Percentiles rank a stretch among this genome's conserved stretches.
Evolutionary conservation across 92 coral and sea anemone species (phyloP).

Genomic region (Nematostella vectensis): DNA sequence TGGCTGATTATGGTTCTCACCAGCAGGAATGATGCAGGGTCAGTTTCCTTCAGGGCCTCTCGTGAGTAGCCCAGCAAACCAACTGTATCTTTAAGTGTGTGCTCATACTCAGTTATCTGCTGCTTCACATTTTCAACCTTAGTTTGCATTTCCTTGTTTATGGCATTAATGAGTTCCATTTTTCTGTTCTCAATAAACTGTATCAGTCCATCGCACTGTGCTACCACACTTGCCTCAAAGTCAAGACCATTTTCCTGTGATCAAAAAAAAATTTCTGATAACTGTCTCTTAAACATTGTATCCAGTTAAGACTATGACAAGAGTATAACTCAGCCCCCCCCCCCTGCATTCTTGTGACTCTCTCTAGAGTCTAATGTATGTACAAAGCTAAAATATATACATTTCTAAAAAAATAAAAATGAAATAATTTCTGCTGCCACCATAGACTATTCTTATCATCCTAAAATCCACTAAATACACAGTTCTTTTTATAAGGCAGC

Average conservation of each 20-base stretch:
- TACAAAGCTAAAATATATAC: too few relatives aligned
- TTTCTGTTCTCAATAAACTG: constrained; percentile 72
- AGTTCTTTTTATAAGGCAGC: too few relatives aligned
- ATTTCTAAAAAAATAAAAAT: too few relatives aligned
- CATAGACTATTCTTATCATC: too few relatives aligned
- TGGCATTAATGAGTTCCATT: constrained; percentile 63
- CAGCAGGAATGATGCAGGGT: constrained; percentile 89
- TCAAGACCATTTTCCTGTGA: constrained; percentile 91
- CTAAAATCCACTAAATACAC: too few relatives aligned
- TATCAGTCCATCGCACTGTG: constrained; percentile 89
- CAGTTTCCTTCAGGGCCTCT: constrained; percentile 77
- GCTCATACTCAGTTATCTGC: constrained; percentile 56
- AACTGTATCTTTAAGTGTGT: constrained; percentile 40
- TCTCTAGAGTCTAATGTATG: not conserved
- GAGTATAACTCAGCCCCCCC: not conserved
- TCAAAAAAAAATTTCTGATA: too few relatives aligned
- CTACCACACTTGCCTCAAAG: constrained; percentile 93
- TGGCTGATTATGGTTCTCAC: too few relatives aligned
- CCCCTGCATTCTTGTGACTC: not conserved
- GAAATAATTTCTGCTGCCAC: too few relatives aligned
- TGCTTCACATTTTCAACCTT: constrained; percentile 67
- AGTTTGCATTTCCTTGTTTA: constrained; percentile 61
- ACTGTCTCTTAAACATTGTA: too few relatives aligned
- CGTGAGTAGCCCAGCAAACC: constrained; percentile 61
- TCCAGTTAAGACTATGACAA: not conserved